Evolutionary conservation across 1,140 invertebrate species (phyloP), one percentile per base, ranked within the genome.

Genomic region (Paralvinella palmiformis): DNA sequence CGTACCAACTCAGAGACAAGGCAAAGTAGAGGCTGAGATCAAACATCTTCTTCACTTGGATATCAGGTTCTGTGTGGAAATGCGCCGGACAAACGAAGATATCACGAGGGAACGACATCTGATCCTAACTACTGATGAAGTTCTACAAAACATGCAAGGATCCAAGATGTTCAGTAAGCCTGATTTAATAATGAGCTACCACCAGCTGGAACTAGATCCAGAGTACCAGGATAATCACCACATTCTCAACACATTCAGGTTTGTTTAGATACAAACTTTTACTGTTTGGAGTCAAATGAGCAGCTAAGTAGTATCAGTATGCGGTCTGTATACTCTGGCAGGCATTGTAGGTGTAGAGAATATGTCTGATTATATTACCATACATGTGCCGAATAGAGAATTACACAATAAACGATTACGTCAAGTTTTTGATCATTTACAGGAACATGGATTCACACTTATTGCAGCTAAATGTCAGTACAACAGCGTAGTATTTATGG

Each of bases 221-320:
- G 56, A 64, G 15, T 59, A n/a, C 59, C 37, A 50, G 58, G 13
- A 36, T 62, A n/a, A 70, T 68, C 32, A 67, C 64, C 15, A 69
- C 67, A 6, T 70, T 70, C 10, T 15, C 33, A 6, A 44, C 57
- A 32, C 60, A 36, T 37, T 33, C 27, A 27, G 55, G 50, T n/a
- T 29, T 59, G 13, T 61, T 53, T 29, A 27, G 36, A 22, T 64
- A 64, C 50, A 64, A 67, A 45, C 17, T 62, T 1, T 31, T 64
- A n/a, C 37, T 45, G 24, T 59, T 67, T 53, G 57, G 62, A 27
- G 52, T 61, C 15, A 59, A 37, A 10, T 64, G 55, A 20, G 62
- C 63, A 2, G 31, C 36, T 17, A 27, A 44, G 17, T 32, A 57
- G n/a, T 33, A 57, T 17, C 55, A 57, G 33, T 36, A 57, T 36